These are phyloP conservation scores for Phanerotoma sp. DNA, from an alignment of 2,888 invertebrate genomes.

Conservation along the genomic window DNA sequence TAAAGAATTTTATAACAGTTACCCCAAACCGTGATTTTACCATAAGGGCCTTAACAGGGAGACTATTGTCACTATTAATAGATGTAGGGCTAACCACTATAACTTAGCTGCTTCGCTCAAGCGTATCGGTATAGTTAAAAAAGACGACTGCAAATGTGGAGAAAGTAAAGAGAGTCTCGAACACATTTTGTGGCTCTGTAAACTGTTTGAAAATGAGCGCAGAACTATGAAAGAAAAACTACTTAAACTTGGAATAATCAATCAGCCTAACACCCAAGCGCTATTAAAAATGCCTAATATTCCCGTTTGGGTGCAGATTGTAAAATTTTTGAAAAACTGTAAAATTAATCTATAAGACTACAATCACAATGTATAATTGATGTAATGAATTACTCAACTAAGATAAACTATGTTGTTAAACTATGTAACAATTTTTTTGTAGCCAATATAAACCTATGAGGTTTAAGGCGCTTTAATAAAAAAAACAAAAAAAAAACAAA, in stretches of 20 bases:
- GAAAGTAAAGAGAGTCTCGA: slow-evolving; percentile 13
- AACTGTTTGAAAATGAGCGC: slow-evolving; percentile 11
- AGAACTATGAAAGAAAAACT: too few relatives aligned
- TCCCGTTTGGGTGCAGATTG: neutral
- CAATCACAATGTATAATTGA: too few relatives aligned
- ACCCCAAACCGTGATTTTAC: slow-evolving; percentile 6
- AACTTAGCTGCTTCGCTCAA: slow-evolving; percentile 11
- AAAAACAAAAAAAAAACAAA: too few relatives aligned
- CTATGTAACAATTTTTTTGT: too few relatives aligned
- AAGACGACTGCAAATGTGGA: slow-evolving; percentile 18
- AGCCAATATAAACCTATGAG: too few relatives aligned
- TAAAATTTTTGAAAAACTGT: slow-evolving; percentile 11
- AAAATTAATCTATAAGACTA: slow-evolving; percentile 6
- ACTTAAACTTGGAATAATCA: neutral
- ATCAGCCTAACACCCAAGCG: neutral
- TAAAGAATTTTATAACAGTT: slow-evolving; percentile 7
- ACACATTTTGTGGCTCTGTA: slow-evolving; percentile 20
- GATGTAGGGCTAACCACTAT: slow-evolving; percentile 16
- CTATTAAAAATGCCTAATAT: slow-evolving; percentile 7
- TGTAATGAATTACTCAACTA: too few relatives aligned
- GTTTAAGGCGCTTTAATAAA: too few relatives aligned
- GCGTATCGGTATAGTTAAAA: slow-evolving; percentile 13
- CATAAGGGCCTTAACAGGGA: slow-evolving; percentile 5
- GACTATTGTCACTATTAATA: slow-evolving; percentile 9
- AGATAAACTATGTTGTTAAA: too few relatives aligned